Conservation (phyloP, 2,113 vertebrate genomes). For the Grallaria varia region DNA sequence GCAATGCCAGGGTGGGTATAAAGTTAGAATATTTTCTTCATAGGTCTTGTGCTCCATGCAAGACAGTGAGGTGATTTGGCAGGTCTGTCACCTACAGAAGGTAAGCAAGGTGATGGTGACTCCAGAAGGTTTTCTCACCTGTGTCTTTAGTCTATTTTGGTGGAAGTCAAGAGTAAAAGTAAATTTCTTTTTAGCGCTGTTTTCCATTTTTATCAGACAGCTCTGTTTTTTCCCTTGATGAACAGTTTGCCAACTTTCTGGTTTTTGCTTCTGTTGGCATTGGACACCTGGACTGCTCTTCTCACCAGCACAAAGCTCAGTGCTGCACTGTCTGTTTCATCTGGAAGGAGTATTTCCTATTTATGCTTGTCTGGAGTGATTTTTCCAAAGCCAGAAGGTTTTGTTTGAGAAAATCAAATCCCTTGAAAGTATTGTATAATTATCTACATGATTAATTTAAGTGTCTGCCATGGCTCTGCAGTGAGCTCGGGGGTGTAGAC, state of each 20-base stretch:
- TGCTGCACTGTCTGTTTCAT: background rate
- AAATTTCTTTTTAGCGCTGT: background rate
- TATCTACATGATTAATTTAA: conserved; percentile 40
- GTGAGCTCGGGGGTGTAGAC: background rate
- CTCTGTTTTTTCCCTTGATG: background rate
- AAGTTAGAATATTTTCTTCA: background rate
- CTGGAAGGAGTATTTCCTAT: conserved; percentile 20
- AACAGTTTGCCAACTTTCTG: background rate
- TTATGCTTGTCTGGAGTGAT: conserved; percentile 2
- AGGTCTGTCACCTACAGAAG: background rate
- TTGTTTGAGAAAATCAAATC: conserved; percentile 37
- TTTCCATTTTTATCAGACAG: conserved; percentile 1
- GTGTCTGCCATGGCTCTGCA: background rate
- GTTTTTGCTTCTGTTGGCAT: background rate
- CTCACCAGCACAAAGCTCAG: background rate
- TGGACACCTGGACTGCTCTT: background rate
- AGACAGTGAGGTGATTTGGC: background rate
- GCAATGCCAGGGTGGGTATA: background rate
- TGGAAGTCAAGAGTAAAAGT: background rate
- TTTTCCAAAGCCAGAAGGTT: background rate
- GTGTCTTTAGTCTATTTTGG: background rate
- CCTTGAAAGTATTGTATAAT: conserved; percentile 36
- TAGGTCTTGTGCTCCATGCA: accelerated
- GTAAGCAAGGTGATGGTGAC: background rate
- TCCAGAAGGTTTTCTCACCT: background rate